phyloP scores from a whole-genome alignment of 2,797 vertebrate genomes.

The Labroides dimidiatus region DNA sequence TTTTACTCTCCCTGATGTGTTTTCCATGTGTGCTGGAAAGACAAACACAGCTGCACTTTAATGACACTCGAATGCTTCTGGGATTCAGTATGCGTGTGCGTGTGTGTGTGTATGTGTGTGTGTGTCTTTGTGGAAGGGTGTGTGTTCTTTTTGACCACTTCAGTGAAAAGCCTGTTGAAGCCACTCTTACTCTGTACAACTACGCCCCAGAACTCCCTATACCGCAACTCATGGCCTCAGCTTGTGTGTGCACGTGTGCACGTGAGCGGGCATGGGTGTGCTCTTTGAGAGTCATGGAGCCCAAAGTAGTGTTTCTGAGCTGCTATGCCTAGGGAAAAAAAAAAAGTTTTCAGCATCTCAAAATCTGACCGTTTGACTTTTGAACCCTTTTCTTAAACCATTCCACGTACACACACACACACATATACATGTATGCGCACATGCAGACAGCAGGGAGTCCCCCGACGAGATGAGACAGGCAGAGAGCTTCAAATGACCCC shows the following conservation, averaged over 20 bases:
- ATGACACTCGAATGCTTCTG: constrained; percentile 82
- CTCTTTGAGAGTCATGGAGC: constrained; percentile 51
- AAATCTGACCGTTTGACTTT: constrained; percentile 46
- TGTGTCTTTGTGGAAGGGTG: constrained; percentile 26
- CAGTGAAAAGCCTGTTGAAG: constrained; percentile 65
- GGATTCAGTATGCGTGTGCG: constrained; percentile 59
- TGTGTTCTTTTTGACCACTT: constrained; percentile 68
- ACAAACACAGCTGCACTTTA: constrained; percentile 87
- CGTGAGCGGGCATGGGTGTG: constrained; percentile 7
- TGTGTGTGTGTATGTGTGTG: constrained; percentile 27
- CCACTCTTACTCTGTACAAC: constrained; percentile 34
- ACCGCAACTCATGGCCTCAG: constrained; percentile 14
- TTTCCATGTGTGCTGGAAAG: constrained; percentile 84
- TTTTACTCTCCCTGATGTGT: constrained; percentile 65
- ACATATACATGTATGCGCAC: constrained; percentile 12
- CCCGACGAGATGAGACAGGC: constrained; percentile 63
- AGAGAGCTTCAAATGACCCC: constrained; percentile 75
- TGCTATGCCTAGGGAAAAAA: constrained; percentile 37
- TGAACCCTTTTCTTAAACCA: neutral
- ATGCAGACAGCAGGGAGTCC: constrained; percentile 59
- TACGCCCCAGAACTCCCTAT: constrained; percentile 1
- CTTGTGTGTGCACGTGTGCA: constrained; percentile 1
- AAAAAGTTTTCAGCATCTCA: constrained; percentile 50
- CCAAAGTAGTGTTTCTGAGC: constrained; percentile 49
- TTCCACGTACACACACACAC: constrained; percentile 20